Base-by-base conservation (phyloP, 2,797 vertebrate species). In the Momotus momota region DNA sequence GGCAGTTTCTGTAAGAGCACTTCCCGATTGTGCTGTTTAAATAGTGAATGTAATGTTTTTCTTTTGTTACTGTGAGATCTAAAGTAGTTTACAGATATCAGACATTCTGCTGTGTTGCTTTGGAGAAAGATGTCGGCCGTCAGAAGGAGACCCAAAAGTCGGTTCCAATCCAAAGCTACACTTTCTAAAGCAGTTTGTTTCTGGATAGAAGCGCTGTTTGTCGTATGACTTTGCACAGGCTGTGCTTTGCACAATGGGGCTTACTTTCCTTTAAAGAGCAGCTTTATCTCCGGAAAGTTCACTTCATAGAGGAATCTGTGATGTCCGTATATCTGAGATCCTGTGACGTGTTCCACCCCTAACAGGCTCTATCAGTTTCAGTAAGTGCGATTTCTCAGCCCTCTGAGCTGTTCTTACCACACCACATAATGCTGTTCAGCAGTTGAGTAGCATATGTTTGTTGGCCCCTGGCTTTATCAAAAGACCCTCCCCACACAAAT, bases 171-270 rank as follows among this genome's bases (percentile, higher is more conserved):
- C 82, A 94, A 93, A 74, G 6, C 19, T 85, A 5, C 17, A 3
- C 85, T 93, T 94, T 82, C 26, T 82, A 48, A 72, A 88, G 58
- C 54, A 70, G 21, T 67, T 91, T 91, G 49, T 62, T 94, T 86
- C 35, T 75, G 55, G 35, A 49, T 71, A 38, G 85, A 86, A 48
- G n/a, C 88, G 31, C 51, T 64, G n/a, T 81, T 88, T 6, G 1
- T 79, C 4, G 0, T 57, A 6, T 54, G 71, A 65, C 52, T 86
- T 75, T 43, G 22, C 41, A 38, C 0, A 6, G 48, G 11, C 48
- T 77, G 33, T 45, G 82, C 48, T 95, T 93, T 90, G 45, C 45
- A 38, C 31, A 61, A 1, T 31, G 57, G 45, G 12, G 27, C 21
- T 85, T 55, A 33, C 16, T 77, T 60, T 67, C 41, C 81, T 90